Conservation (phyloP, 2,888 invertebrate species). For the Marronus borbonicus region DNA sequence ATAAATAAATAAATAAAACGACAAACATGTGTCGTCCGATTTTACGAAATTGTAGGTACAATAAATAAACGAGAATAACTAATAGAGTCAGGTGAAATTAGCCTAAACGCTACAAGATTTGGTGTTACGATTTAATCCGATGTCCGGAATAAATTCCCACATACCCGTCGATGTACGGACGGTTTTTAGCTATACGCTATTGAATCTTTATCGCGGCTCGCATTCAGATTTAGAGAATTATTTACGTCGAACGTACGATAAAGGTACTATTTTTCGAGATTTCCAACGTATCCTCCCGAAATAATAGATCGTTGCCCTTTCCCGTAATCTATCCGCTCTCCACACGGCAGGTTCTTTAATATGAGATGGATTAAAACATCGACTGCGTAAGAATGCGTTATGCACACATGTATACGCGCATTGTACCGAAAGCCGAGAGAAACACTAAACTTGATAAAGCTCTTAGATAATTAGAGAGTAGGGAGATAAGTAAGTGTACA, state of each 20-base stretch:
- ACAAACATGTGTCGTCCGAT: constrained; percentile 42
- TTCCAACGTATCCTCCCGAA: constrained; percentile 54
- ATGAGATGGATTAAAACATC: constrained; percentile 61
- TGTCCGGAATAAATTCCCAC: constrained; percentile 44
- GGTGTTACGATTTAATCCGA: constrained; percentile 38
- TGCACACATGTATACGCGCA: constrained; percentile 55
- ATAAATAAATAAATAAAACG: constrained; percentile 29
- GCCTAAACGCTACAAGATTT: constrained; percentile 47
- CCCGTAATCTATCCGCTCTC: constrained; percentile 57
- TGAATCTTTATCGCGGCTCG: constrained; percentile 47
- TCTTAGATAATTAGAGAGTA: constrained; percentile 68
- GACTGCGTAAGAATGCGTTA: constrained; percentile 59
- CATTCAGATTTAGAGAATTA: constrained; percentile 42
- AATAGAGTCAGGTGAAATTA: constrained; percentile 50
- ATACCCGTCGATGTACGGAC: constrained; percentile 28
- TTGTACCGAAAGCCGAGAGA: constrained; percentile 60
- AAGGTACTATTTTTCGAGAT: constrained; percentile 55
- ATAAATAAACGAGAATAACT: constrained; percentile 47
- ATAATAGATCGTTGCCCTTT: constrained; percentile 60
- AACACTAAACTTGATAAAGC: constrained; percentile 67
- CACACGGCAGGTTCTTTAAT: constrained; percentile 58
- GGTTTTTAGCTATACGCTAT: constrained; percentile 47
- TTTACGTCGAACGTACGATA: constrained; percentile 45
- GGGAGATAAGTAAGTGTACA: constrained; percentile 65
- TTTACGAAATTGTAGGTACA: constrained; percentile 49